Percentiles rank a stretch among this genome's conserved stretches.
phyloP scores from a whole-genome alignment of 2,113 vertebrate genomes.

The Phaetusa simplex region DNA sequence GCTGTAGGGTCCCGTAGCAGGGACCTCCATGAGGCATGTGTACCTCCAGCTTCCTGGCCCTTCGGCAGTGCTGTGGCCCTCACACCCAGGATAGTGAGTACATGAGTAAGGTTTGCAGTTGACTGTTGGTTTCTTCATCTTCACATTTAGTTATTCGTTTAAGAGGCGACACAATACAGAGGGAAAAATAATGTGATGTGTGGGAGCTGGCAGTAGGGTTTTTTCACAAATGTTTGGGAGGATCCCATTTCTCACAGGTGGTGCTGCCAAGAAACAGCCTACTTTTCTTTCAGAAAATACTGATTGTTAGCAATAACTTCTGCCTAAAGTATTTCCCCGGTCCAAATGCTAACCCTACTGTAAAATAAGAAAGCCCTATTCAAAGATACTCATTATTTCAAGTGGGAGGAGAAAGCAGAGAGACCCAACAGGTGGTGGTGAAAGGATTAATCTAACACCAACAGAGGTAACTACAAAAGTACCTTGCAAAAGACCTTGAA shows the following conservation, averaged over 20 bases:
- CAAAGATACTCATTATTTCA: not conserved
- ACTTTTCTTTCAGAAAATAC: not conserved
- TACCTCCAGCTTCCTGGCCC: not conserved
- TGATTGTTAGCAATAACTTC: not conserved
- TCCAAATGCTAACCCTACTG: not conserved
- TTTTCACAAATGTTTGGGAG: constrained; percentile 5
- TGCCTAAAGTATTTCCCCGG: not conserved
- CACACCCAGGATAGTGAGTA: not conserved
- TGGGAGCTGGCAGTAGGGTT: not conserved
- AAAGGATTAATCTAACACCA: not conserved
- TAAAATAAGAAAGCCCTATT: not conserved
- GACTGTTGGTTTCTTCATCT: not conserved
- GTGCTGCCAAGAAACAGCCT: constrained; percentile 1
- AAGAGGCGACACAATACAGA: not conserved
- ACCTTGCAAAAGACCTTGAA: not conserved
- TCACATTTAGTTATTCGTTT: not conserved
- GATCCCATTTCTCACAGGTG: constrained; percentile 23
- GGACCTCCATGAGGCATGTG: not conserved
- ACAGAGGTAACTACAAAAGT: not conserved
- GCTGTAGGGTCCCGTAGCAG: rapidly evolving
- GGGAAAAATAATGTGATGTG: not conserved
- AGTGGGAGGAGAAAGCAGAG: not conserved
- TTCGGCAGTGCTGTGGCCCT: not conserved
- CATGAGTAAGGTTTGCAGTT: not conserved
- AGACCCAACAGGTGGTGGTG: not conserved